Percentiles rank a stretch among this genome's conserved stretches.
Conservation (phyloP, 2,888 invertebrate genomes). For the Vanessa cardui region DNA sequence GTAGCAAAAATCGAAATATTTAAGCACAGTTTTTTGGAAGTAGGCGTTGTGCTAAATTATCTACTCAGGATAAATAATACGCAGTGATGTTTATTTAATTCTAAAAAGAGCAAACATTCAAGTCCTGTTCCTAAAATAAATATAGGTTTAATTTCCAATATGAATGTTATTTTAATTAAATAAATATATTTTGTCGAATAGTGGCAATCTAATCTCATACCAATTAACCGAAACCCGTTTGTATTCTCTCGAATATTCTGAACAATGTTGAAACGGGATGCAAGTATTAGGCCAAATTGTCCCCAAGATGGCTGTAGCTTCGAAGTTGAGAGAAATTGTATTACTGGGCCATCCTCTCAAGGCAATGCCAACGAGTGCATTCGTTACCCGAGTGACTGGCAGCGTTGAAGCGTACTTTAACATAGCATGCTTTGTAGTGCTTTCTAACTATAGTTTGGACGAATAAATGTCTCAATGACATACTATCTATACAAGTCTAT, state of each 20-base stretch:
- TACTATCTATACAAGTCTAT: too few species aligned
- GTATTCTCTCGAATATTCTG: conserved; percentile 24
- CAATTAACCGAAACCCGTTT: conserved; percentile 27
- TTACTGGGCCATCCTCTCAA: conserved; percentile 65
- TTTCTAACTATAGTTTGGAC: conserved; percentile 26
- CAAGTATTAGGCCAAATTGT: conserved; percentile 73
- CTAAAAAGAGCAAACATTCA: not conserved
- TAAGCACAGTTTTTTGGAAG: too few species aligned
- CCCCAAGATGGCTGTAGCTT: conserved; percentile 73
- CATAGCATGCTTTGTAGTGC: conserved; percentile 46
- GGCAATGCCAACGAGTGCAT: conserved; percentile 70
- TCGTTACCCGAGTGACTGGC: conserved; percentile 65
- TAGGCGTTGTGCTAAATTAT: too few species aligned
- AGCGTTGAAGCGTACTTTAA: conserved; percentile 59
- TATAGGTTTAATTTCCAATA: not conserved
- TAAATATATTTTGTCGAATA: not conserved
- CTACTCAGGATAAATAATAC: too few species aligned
- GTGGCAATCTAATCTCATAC: conserved; percentile 19
- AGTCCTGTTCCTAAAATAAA: too few species aligned
- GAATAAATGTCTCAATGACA: not conserved
- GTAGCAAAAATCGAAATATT: too few species aligned
- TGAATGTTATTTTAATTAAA: not conserved
- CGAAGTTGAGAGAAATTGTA: conserved; percentile 72
- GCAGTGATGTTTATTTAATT: too few species aligned
- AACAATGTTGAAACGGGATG: conserved; percentile 30